phyloP scores from a whole-genome alignment of 2,888 invertebrate genomes.

The Scaptomyza polygonia region DNA sequence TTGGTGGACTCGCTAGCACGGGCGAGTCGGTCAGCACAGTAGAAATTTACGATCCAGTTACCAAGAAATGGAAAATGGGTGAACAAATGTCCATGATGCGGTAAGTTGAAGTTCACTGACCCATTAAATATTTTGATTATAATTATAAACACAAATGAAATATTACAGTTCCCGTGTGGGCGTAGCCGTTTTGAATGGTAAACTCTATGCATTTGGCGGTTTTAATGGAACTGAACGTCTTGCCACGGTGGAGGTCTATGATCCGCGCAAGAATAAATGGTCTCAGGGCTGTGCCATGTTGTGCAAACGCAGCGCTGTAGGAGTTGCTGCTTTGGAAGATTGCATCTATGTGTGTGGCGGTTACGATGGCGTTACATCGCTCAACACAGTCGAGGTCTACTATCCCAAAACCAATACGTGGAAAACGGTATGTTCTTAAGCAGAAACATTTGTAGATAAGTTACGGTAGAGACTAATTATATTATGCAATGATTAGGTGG shows the following conservation, averaged over 20 bases:
- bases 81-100: slow-evolving; percentile 93
- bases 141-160: too few relatives aligned
- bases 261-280: slow-evolving; percentile 90
- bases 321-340: slow-evolving; percentile 91
- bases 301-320: slow-evolving; percentile 91
- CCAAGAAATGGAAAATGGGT: slow-evolving; percentile 89
- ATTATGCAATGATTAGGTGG: slow-evolving; percentile 82
- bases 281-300: slow-evolving; percentile 91
- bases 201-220: slow-evolving; percentile 92
- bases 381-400: slow-evolving; percentile 92
- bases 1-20: slow-evolving; percentile 93
- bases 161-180: slow-evolving; percentile 89
- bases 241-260: slow-evolving; percentile 93
- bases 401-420: slow-evolving; percentile 90
- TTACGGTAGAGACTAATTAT: neutral
- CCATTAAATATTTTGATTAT: neutral
- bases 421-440: slow-evolving; percentile 86
- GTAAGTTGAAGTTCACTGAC: slow-evolving; percentile 49
- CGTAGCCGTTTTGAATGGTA: slow-evolving; percentile 92
- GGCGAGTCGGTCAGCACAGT: slow-evolving; percentile 94
- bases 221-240: slow-evolving; percentile 93
- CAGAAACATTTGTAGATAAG: neutral
- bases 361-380: slow-evolving; percentile 92
- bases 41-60: slow-evolving; percentile 91
- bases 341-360: slow-evolving; percentile 93